Evolutionary conservation across 2,113 vertebrate genomes (phyloP).

Genomic region (Platanista minor): DNA sequence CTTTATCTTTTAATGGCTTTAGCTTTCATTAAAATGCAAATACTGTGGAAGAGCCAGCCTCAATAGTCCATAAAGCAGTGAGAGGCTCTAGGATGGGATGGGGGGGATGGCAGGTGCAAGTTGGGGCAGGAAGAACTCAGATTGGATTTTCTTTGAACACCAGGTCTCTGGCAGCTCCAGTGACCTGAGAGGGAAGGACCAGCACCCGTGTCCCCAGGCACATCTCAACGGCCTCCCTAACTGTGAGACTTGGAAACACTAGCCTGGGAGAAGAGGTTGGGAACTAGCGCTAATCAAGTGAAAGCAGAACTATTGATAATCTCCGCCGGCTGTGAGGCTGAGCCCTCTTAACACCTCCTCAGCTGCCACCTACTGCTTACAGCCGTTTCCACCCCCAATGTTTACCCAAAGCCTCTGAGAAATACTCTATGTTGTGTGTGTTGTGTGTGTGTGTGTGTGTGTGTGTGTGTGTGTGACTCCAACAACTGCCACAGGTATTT

Average conservation of each 20-base stretch:
- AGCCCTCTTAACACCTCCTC: background rate
- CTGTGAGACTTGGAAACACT: background rate
- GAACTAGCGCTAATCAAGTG: background rate
- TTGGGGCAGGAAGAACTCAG: background rate
- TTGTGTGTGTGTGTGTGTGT: no score
- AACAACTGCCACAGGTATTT: background rate
- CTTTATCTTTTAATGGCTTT: background rate
- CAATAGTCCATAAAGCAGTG: background rate
- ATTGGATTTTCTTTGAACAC: background rate
- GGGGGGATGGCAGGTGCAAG: background rate
- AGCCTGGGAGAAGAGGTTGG: background rate
- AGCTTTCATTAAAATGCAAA: background rate
- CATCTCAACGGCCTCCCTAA: no score
- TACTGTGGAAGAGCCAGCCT: background rate
- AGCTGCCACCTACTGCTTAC: background rate
- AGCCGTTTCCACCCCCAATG: background rate
- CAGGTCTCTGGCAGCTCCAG: background rate
- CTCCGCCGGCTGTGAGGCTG: background rate
- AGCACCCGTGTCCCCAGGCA: rapidly evolving
- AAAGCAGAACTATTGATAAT: background rate
- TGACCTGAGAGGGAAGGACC: background rate
- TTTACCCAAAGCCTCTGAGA: background rate
- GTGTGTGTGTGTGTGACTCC: background rate
- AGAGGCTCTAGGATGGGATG: background rate
- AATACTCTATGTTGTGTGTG: background rate